A percentile compares a stretch with the other conserved stretches of the same genome.
These are phyloP conservation scores for Lucinisca nassula DNA, from an alignment of 2,888 invertebrate genomes.

Conservation along the genomic window DNA sequence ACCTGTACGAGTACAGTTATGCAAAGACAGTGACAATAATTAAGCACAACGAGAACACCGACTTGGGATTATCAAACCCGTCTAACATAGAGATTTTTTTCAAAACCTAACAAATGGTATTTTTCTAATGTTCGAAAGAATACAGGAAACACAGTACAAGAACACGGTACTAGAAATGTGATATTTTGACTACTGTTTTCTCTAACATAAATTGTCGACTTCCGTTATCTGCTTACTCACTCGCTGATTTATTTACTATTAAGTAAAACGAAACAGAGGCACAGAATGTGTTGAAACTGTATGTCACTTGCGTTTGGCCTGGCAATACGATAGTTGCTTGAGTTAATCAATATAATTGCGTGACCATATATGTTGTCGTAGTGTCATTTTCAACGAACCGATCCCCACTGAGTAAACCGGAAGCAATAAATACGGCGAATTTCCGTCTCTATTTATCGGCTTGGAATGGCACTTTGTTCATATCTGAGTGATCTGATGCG, in stretches of 20 bases:
- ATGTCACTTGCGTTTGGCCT: background rate
- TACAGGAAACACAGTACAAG: too few species aligned
- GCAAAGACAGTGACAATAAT: too few species aligned
- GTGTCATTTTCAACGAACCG: background rate
- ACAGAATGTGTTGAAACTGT: background rate
- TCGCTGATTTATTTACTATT: background rate
- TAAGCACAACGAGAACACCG: too few species aligned
- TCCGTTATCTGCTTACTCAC: background rate
- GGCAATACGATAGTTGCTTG: background rate
- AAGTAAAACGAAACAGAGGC: background rate
- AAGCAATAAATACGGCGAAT: background rate
- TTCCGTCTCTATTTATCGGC: background rate
- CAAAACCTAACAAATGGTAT: too few species aligned
- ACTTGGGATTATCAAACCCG: too few species aligned
- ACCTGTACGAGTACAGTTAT: too few species aligned
- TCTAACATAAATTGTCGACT: background rate
- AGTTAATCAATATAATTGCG: background rate
- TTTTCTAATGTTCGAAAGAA: too few species aligned
- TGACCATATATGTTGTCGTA: background rate
- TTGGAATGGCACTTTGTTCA: background rate
- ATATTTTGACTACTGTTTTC: background rate
- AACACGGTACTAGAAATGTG: too few species aligned
- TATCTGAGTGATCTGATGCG: background rate
- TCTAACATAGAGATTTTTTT: too few species aligned
- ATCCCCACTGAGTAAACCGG: background rate